Evolutionary conservation across 1,140 invertebrate genomes (phyloP).

Genomic region (Melipona quadrifasciata): DNA sequence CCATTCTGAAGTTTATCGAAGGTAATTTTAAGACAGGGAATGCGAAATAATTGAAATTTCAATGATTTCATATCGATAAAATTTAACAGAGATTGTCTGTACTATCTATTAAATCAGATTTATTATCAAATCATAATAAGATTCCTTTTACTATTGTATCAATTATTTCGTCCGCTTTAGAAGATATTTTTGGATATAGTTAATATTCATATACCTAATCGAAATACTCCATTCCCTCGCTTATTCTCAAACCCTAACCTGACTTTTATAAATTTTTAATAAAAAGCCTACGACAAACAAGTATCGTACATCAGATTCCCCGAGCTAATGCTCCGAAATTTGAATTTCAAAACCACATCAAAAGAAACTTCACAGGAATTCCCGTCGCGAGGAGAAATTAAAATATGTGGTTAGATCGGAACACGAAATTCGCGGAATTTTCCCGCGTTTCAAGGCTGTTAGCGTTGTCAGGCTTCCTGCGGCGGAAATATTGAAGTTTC

Average conservation of each 20-base stretch:
- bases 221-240: background rate
- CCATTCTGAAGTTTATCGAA: background rate
- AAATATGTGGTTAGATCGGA: background rate
- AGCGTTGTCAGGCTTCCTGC: background rate
- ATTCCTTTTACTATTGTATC: background rate
- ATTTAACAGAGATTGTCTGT: no score
- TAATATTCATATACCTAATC: background rate
- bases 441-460: conserved; percentile 26
- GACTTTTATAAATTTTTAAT: background rate
- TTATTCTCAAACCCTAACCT: background rate
- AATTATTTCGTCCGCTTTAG: background rate
- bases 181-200: background rate
- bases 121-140: background rate
- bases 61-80: no score
- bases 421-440: background rate
- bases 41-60: no score
- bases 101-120: no score
- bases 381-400: background rate
- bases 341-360: background rate
- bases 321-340: background rate
- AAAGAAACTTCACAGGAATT: background rate
- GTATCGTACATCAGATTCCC: no score
- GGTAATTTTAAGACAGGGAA: background rate
- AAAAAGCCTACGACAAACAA: no score
- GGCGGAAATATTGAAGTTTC: conserved; percentile 5